A percentile compares a stretch with the other conserved stretches of the same genome.
These are phyloP conservation scores for Cremastobaeus sp. DNA, from an alignment of 2,888 invertebrate species.

Conservation along the genomic window DNA sequence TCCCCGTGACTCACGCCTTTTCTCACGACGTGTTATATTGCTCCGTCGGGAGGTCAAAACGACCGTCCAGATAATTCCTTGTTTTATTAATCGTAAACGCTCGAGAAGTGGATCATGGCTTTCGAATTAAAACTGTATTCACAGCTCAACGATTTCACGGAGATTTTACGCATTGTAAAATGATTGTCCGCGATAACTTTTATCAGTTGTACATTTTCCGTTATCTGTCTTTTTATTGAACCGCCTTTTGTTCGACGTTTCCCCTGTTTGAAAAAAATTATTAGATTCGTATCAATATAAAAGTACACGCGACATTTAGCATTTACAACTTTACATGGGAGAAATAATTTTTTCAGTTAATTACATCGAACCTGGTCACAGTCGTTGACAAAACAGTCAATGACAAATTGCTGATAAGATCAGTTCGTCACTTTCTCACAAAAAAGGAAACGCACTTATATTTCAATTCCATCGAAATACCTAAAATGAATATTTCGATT, in stretches of 20 bases:
- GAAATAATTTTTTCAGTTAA: too few relatives aligned
- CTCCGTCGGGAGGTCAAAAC: conserved; percentile 23
- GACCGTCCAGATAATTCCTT: conserved; percentile 13
- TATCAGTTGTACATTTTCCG: too few relatives aligned
- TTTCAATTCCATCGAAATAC: conserved; percentile 43
- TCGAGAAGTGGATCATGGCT: conserved; percentile 26
- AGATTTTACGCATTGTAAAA: conserved; percentile 15
- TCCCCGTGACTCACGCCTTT: conserved; percentile 35
- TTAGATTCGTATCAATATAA: too few relatives aligned
- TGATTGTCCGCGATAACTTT: background rate
- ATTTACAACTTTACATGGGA: too few relatives aligned
- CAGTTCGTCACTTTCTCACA: conserved; percentile 37
- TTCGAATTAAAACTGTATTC: conserved; percentile 35
- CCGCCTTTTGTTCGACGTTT: too few relatives aligned
- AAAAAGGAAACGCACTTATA: conserved; percentile 27
- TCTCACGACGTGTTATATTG: conserved; percentile 45
- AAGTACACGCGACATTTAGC: too few relatives aligned
- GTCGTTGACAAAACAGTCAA: too few relatives aligned
- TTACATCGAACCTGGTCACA: too few relatives aligned
- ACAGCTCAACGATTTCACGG: conserved; percentile 3
- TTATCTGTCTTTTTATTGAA: too few relatives aligned
- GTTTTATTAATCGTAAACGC: conserved; percentile 43
- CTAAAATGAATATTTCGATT: conserved; percentile 30
- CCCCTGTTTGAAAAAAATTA: too few relatives aligned
- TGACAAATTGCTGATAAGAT: conserved; percentile 47